A percentile compares a stretch with the other conserved stretches of the same genome.
Conservation (phyloP, 2,113 vertebrate species). For the Macrotis lagotis region DNA sequence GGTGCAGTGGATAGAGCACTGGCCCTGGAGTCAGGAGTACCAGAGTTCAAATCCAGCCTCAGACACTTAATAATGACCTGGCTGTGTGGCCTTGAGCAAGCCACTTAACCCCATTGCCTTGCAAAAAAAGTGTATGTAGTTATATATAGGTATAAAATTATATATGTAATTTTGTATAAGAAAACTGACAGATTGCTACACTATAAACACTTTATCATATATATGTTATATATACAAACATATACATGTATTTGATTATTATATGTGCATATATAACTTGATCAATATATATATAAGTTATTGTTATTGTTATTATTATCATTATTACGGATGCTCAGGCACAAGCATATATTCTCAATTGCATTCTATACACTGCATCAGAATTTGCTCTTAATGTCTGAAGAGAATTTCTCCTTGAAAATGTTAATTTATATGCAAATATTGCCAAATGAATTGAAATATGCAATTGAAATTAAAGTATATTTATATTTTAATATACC, state of each 20-base stretch:
- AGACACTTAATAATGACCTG: too few relatives aligned
- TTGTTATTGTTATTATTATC: too few relatives aligned
- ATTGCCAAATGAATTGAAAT: not conserved
- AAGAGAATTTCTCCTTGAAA: not conserved
- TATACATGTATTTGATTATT: too few relatives aligned
- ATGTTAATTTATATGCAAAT: not conserved
- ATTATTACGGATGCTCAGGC: too few relatives aligned
- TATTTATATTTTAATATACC: not conserved
- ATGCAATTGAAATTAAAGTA: not conserved
- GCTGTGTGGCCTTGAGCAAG: too few relatives aligned
- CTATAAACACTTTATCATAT: not conserved
- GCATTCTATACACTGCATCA: not conserved
- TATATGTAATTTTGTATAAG: too few relatives aligned
- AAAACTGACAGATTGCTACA: not conserved
- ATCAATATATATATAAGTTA: not conserved
- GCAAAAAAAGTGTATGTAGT: not conserved
- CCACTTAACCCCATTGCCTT: too few relatives aligned
- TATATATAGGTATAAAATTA: not conserved
- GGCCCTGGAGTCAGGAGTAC: too few relatives aligned
- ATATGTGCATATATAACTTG: too few relatives aligned
- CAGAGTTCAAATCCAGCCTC: too few relatives aligned
- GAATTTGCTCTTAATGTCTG: not conserved
- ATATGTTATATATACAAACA: too few relatives aligned
- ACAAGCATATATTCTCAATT: not conserved
- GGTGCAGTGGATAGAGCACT: too few relatives aligned